Percentiles rank a stretch among this genome's conserved stretches.
phyloP scores from a whole-genome alignment of 2,797 vertebrate genomes.

The Rhinoraja longicauda region DNA sequence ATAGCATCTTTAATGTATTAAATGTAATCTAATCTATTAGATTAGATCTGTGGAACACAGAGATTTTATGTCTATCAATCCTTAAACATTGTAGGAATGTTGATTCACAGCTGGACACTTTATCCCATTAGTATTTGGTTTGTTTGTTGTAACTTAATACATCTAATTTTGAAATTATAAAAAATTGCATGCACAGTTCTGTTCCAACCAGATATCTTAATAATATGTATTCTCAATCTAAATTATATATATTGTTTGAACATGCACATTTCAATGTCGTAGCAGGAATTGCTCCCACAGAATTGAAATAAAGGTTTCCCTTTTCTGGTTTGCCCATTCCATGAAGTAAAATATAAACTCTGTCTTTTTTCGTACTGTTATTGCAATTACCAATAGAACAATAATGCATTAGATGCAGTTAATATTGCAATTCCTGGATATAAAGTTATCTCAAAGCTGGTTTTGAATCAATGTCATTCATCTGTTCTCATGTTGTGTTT shows the following conservation, averaged over 20 bases:
- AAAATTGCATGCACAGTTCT: neutral
- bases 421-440: neutral
- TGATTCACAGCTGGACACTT: neutral
- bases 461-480: neutral
- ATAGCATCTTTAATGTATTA: no score
- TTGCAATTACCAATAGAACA: neutral
- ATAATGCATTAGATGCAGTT: neutral
- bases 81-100: neutral
- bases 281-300: neutral
- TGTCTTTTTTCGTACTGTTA: neutral
- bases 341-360: neutral
- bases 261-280: neutral
- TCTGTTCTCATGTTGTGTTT: neutral
- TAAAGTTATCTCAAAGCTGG: neutral
- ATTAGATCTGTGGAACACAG: no score
- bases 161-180: neutral
- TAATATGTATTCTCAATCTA: neutral
- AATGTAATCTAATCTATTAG: no score
- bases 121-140: no score
- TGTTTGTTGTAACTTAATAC: neutral
- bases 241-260: neutral
- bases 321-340: neutral
- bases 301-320: neutral
- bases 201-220: neutral
- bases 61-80: neutral